A percentile compares a stretch with the other conserved stretches of the same genome.
Conservation (phyloP, 2,888 invertebrate species). For the Icerya purchasi region DNA sequence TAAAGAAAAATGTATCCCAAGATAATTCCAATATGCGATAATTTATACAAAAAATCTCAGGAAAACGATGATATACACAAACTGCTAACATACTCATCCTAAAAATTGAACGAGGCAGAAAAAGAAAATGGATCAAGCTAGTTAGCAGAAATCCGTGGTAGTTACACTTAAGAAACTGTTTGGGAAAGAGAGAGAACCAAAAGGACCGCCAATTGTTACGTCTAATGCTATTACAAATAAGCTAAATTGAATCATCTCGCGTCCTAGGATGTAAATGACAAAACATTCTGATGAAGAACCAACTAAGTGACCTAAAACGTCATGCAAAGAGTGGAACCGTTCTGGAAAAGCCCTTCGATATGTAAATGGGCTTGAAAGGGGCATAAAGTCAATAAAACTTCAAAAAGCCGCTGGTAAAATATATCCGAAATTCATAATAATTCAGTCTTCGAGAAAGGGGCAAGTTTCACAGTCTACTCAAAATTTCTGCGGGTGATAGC, state of each 20-base stretch:
- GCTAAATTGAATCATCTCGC: background rate
- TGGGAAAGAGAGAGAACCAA: background rate
- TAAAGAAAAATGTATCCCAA: too few species aligned
- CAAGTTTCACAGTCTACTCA: background rate
- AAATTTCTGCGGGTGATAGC: background rate
- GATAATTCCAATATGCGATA: too few species aligned
- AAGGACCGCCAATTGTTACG: background rate
- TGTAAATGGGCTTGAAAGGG: background rate
- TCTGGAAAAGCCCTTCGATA: background rate
- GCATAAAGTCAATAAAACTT: background rate
- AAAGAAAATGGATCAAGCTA: background rate
- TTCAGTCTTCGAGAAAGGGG: background rate
- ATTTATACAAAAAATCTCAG: background rate
- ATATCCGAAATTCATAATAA: background rate
- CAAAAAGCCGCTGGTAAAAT: background rate
- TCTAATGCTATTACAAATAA: background rate
- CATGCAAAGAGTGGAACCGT: background rate
- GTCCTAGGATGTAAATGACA: background rate
- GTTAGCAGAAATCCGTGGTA: too few species aligned
- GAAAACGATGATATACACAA: background rate
- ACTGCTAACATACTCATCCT: background rate
- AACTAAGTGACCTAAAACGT: background rate
- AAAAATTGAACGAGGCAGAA: background rate
- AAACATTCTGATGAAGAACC: background rate
- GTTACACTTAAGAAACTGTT: background rate